A percentile compares a stretch with the other conserved stretches of the same genome.
These are phyloP conservation scores for Penaeus chinensis DNA, from an alignment of 1,140 invertebrate genomes.

Conservation along the genomic window DNA sequence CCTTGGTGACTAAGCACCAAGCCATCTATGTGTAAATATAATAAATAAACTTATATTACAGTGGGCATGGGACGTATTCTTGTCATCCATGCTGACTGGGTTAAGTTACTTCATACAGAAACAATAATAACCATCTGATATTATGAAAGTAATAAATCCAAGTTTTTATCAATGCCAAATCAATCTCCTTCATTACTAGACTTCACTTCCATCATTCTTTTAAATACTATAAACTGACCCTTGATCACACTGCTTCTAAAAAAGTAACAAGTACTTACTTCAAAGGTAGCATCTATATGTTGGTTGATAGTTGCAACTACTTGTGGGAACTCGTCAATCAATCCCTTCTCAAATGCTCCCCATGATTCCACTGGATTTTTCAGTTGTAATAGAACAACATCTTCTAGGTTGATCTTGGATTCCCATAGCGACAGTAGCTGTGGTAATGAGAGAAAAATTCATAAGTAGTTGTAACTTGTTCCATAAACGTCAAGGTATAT, in stretches of 20 bases:
- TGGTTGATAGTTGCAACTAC: constrained; percentile 63
- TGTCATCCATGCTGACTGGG: no score
- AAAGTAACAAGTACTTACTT: constrained; percentile 39
- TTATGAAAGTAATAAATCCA: no score
- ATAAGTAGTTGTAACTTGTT: not conserved
- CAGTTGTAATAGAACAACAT: constrained; percentile 60
- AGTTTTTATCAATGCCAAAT: no score
- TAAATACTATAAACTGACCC: not conserved
- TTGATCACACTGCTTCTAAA: not conserved
- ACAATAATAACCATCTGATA: no score
- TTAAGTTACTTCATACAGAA: no score
- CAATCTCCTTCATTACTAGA: no score
- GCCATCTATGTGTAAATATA: no score
- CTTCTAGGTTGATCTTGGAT: constrained; percentile 83
- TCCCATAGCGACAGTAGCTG: constrained; percentile 92
- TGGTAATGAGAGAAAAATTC: constrained; percentile 50
- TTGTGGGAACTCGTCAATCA: constrained; percentile 60
- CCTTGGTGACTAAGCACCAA: no score
- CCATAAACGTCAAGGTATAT: not conserved
- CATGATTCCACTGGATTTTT: constrained; percentile 62
- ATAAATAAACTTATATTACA: no score
- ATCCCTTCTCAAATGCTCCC: constrained; percentile 54
- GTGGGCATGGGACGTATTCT: no score
- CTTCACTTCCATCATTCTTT: no score
- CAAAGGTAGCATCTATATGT: constrained; percentile 62